Conservation (phyloP, 2,888 invertebrate species). For the Mesodorylaimus sp. region DNA sequence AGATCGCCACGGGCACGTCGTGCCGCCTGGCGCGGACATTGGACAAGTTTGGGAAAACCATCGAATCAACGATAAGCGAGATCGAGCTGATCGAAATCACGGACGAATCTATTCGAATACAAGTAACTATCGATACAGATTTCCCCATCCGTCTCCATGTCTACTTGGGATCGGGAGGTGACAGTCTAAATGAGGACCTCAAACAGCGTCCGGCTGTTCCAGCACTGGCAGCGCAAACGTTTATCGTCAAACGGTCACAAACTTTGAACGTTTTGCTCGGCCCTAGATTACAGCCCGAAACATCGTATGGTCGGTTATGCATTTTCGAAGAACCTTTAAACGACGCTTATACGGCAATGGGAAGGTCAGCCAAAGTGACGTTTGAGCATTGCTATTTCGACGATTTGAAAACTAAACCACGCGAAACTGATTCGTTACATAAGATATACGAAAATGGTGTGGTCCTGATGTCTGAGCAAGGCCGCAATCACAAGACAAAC, state of each 20-base stretch:
- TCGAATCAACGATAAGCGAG: background rate
- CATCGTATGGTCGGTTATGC: background rate
- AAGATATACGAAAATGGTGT: background rate
- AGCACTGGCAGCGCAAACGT: background rate
- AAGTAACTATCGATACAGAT: background rate
- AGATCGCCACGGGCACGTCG: background rate
- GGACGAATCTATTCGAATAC: background rate
- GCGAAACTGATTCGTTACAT: too few species aligned
- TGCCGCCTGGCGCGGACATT: background rate
- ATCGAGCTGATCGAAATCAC: background rate
- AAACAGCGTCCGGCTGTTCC: too few species aligned
- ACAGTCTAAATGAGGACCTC: too few species aligned
- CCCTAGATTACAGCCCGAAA: background rate
- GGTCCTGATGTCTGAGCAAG: background rate
- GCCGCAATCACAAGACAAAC: background rate
- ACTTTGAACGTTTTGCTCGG: background rate
- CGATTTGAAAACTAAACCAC: constrained; percentile 3
- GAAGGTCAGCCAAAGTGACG: background rate
- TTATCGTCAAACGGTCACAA: background rate
- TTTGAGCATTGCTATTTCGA: constrained; percentile 1
- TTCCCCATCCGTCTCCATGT: background rate
- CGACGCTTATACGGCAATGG: constrained; percentile 1
- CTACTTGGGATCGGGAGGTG: background rate
- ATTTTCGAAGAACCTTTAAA: background rate
- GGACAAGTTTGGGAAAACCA: background rate